Evolutionary conservation across 2,888 invertebrate genomes (phyloP).

Genomic region (Tryphoninae sp.): DNA sequence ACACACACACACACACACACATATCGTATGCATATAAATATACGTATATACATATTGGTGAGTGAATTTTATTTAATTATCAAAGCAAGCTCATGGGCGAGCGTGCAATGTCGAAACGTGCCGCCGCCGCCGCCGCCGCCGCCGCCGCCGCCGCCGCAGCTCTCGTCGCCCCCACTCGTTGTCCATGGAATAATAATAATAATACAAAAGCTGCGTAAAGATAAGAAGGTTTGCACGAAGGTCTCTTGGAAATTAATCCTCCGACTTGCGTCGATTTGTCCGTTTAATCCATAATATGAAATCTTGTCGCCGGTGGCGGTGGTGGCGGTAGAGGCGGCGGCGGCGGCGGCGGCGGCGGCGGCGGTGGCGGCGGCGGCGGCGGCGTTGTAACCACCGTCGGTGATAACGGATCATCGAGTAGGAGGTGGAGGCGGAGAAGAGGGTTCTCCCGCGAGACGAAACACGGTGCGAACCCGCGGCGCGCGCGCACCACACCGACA

Average conservation of each 20-base stretch:
- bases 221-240: slow-evolving; percentile 57
- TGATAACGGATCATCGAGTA: slow-evolving; percentile 12
- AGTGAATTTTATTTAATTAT: no score
- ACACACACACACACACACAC: no score
- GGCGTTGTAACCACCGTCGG: slow-evolving; percentile 3
- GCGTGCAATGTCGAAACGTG: no score
- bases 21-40: no score
- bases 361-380: neutral
- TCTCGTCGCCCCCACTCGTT: no score
- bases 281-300: slow-evolving; percentile 74
- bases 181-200: neutral
- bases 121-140: no score
- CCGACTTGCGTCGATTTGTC: slow-evolving; percentile 72
- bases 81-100: no score
- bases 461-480: neutral
- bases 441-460: neutral
- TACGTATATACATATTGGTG: no score
- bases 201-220: slow-evolving; percentile 60
- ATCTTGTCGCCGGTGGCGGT: slow-evolving; percentile 69
- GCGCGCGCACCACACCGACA: slow-evolving; percentile 61
- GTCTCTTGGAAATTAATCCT: slow-evolving; percentile 74
- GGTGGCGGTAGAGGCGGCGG: slow-evolving; percentile 22
- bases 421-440: neutral
- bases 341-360: slow-evolving; percentile 18
- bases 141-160: no score